Evolutionary conservation across 2,888 invertebrate species (phyloP), one percentile per base, ranked within the genome.

Genomic region (Troides aeacus): DNA sequence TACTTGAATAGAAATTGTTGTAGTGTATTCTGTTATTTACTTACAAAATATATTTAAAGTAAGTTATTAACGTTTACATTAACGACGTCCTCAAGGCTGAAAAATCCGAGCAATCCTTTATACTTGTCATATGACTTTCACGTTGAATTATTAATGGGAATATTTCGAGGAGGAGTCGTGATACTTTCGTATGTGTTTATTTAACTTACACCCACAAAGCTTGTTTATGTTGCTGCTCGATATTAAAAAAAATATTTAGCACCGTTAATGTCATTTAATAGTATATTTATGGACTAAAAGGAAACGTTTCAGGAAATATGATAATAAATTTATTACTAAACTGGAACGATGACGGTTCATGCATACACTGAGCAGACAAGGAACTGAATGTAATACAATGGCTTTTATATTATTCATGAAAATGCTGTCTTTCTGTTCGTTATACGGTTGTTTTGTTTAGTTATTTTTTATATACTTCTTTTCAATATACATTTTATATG

Each of bases 401-500:
- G 66, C 66, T 39, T 66, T 39, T 62, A 66, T 56, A 56, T 62
- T 61, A 66, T 66, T 66, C 61, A 66, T 56, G 62, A 18, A 39
- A 62, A 66, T 42, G 50, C 66, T 61, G 50, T 21, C 66, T 56
- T 66, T 56, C 53, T 61, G 61, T 62, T 56, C 24, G 21, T 23
- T 18, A 23, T 18, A 18, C 36, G 15, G 42, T 62, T 23, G 7
- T 50, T 62, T 42, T 42, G 1, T 5, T 58, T 12, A n/a, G 23
- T 23, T 58, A 21, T 58, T n/a, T 58, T 23, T 58, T 8, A 24
- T 58, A 58, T 24, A 12, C 57, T 58, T 21, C 1, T 56, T 56
- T 56, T 56, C 42, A 12, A 46, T 12, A 53, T n/a, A n/a, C n/a
- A 6, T 18, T 53, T n/a, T 8, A n/a, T 21, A 21, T 21, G 21